A percentile compares a stretch with the other conserved stretches of the same genome.
These are phyloP conservation scores for Rhipidura dahli DNA, from an alignment of 2,113 vertebrate species.

Conservation along the genomic window DNA sequence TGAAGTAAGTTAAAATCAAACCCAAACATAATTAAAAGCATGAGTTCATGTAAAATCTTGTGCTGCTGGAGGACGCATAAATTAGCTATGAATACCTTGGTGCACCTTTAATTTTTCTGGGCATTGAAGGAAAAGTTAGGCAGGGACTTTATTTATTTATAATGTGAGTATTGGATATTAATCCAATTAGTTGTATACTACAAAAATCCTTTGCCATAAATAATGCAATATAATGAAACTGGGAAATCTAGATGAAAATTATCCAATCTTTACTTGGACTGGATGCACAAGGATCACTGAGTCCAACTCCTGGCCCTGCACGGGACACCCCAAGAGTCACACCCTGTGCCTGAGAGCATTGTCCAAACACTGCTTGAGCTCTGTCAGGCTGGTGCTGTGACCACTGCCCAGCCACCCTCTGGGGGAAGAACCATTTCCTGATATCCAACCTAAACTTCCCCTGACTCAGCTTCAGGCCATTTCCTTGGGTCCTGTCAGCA, in stretches of 20 bases:
- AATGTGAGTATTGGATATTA: background rate
- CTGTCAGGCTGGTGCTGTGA: background rate
- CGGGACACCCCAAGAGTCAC: too few species aligned
- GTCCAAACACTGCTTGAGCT: background rate
- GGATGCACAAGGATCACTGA: background rate
- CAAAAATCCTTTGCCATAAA: rapidly evolving
- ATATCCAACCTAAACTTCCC: background rate
- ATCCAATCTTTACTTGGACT: background rate
- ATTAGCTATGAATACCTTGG: background rate
- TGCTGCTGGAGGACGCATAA: background rate
- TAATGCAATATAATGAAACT: background rate
- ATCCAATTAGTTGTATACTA: background rate
- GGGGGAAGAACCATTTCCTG: background rate
- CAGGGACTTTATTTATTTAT: background rate
- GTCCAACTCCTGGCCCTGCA: background rate
- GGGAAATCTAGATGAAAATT: background rate
- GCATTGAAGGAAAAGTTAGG: background rate
- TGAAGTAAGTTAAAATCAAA: background rate
- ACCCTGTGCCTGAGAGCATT: background rate
- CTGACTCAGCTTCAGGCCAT: background rate
- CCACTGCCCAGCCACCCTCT: background rate
- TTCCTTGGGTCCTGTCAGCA: background rate
- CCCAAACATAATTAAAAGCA: background rate
- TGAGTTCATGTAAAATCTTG: background rate
- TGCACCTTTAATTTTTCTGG: background rate